phyloP scores from a whole-genome alignment of 2,113 vertebrate species.

The Speoplatyrhinus poulsoni region DNA sequence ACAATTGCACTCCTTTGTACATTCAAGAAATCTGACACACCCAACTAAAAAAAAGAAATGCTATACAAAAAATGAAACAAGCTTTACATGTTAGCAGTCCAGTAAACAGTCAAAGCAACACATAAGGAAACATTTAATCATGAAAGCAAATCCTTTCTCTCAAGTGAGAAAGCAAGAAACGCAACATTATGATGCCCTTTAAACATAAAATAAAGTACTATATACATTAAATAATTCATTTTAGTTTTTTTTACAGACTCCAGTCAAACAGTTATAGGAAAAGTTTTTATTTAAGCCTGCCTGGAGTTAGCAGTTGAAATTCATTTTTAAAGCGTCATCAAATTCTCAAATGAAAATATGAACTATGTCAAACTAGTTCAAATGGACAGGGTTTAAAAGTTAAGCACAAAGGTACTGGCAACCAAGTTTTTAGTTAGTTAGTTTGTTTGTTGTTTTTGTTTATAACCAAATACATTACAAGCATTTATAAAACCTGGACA shows the following conservation, averaged over 20 bases:
- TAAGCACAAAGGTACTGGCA: too few species aligned
- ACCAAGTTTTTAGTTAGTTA: too few species aligned
- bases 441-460: too few species aligned
- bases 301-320: constrained; percentile 20
- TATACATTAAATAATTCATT: constrained; percentile 76
- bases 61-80: constrained; percentile 28
- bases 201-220: constrained; percentile 63
- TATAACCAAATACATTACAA: too few species aligned
- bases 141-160: constrained; percentile 72
- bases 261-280: constrained; percentile 45
- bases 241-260: constrained; percentile 57
- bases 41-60: constrained; percentile 30
- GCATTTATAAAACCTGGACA: too few species aligned
- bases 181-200: constrained; percentile 44
- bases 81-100: constrained; percentile 68
- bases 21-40: constrained; percentile 74
- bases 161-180: constrained; percentile 64
- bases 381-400: too few species aligned
- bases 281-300: constrained; percentile 1
- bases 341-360: constrained; percentile 2
- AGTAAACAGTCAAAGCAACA: constrained; percentile 41
- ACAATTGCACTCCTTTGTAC: constrained; percentile 80
- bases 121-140: constrained; percentile 68
- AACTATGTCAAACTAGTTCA: too few species aligned
- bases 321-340: not conserved